These are phyloP conservation scores for Tenebrosternarchus preto DNA, from an alignment of 2,113 vertebrate genomes.

Conservation along the genomic window DNA sequence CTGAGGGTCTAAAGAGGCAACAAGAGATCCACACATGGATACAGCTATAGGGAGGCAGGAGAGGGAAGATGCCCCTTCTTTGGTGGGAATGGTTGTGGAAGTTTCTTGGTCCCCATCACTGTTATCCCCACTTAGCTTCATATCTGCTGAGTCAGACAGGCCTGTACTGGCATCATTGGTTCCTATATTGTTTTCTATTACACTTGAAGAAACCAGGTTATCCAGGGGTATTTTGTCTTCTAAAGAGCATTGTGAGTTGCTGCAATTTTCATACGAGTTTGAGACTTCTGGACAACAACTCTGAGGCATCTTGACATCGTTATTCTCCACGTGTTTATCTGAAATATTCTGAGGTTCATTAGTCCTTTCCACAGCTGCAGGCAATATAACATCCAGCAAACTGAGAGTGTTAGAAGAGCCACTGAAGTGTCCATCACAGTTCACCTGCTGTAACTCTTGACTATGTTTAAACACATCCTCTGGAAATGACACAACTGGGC, in stretches of 20 bases:
- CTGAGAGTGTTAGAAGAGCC: constrained; percentile 59
- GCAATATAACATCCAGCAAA: constrained; percentile 70
- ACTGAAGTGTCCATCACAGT: constrained; percentile 1
- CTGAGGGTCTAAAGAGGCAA: constrained; percentile 57
- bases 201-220: neutral
- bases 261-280: constrained; percentile 26
- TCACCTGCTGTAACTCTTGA: constrained; percentile 20
- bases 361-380: constrained; percentile 61
- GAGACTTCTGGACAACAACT: constrained; percentile 42
- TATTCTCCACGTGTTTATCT: constrained; percentile 36
- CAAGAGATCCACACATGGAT: constrained; percentile 75
- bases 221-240: neutral
- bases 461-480: neutral
- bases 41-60: constrained; percentile 78
- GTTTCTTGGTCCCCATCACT: constrained; percentile 41
- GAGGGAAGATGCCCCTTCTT: constrained; percentile 61
- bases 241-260: constrained; percentile 7
- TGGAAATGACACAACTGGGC: constrained; percentile 61
- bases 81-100: constrained; percentile 40
- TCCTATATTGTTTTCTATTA: constrained; percentile 7
- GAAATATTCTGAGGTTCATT: constrained; percentile 43
- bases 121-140: neutral
- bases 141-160: constrained; percentile 13
- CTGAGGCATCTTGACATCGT: constrained; percentile 37
- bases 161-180: neutral